Evolutionary conservation across 1,140 invertebrate species (phyloP).

Genomic region (Archegozetes longisetosus): DNA sequence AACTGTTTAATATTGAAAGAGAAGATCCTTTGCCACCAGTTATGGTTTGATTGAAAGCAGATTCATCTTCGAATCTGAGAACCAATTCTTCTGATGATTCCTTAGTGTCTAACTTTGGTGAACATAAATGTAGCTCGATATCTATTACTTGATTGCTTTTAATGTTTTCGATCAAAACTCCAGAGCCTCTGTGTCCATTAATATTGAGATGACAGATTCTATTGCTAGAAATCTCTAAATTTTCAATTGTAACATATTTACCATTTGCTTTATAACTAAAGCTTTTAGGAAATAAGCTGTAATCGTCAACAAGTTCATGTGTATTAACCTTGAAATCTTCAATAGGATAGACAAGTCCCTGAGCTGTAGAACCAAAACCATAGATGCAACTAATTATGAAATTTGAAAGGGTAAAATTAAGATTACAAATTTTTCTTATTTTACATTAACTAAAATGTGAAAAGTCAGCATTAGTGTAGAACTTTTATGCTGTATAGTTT

Average conservation of each 20-base stretch:
- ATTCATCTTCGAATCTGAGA: not conserved
- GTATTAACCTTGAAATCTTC: too few species aligned
- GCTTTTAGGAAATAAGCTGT: too few species aligned
- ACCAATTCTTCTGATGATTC: not conserved
- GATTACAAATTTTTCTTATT: too few species aligned
- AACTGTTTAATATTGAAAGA: constrained; percentile 38
- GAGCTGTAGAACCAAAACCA: too few species aligned
- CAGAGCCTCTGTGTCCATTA: not conserved
- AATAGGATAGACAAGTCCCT: too few species aligned
- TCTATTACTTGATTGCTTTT: not conserved
- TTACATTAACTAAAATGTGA: too few species aligned
- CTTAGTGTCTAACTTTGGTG: not conserved
- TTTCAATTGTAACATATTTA: not conserved
- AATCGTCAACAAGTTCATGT: too few species aligned
- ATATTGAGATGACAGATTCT: not conserved
- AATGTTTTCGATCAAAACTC: not conserved
- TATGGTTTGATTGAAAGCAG: constrained; percentile 21
- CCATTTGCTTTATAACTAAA: not conserved
- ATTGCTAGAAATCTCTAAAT: not conserved
- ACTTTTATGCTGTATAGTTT: too few species aligned
- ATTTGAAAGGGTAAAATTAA: too few species aligned
- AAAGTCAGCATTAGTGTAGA: too few species aligned
- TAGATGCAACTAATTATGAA: too few species aligned
- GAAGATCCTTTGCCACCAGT: constrained; percentile 56
- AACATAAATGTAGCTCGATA: not conserved